Conservation (phyloP, 1,140 invertebrate species). For the Platyura marginata region DNA sequence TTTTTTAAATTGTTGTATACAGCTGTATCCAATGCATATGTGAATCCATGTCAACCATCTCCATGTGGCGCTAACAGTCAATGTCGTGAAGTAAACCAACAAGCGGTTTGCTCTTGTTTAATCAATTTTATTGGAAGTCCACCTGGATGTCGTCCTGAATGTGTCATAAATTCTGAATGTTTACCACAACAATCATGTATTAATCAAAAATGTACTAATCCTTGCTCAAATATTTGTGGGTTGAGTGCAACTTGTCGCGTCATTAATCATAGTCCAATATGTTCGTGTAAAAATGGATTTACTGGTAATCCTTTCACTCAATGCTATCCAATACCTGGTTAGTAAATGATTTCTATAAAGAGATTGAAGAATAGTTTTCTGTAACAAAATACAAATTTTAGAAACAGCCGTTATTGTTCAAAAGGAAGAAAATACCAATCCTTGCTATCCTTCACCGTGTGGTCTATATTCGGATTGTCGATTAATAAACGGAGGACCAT, state of each 20-base stretch:
- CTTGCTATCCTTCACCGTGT: conserved; percentile 47
- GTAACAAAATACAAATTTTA: no score
- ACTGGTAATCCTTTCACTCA: conserved; percentile 60
- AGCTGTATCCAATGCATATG: conserved; percentile 58
- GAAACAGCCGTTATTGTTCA: conserved; percentile 31
- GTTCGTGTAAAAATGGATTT: conserved; percentile 53
- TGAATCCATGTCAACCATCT: conserved; percentile 52
- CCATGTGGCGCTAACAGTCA: conserved; percentile 64
- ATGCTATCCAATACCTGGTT: conserved; percentile 29
- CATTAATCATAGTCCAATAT: conserved; percentile 58
- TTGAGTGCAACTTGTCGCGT: conserved; percentile 60
- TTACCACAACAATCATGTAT: conserved; percentile 57
- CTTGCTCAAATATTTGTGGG: conserved; percentile 62
- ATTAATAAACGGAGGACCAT: conserved; percentile 41
- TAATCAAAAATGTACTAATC: conserved; percentile 55
- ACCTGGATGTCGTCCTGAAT: conserved; percentile 57
- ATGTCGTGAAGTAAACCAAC: conserved; percentile 45
- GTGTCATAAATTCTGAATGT: conserved; percentile 61
- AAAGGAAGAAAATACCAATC: conserved; percentile 26
- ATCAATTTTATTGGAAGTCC: conserved; percentile 66
- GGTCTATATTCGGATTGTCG: conserved; percentile 60
- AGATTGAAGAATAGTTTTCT: no score
- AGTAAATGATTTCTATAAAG: conserved; percentile 18
- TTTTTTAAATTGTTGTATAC: conserved; percentile 40
- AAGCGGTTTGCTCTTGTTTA: conserved; percentile 57